Evolutionary conservation across 2,888 invertebrate genomes (phyloP), one percentile per base, ranked within the genome.

Genomic region (Polydrusus pterygomalis): DNA sequence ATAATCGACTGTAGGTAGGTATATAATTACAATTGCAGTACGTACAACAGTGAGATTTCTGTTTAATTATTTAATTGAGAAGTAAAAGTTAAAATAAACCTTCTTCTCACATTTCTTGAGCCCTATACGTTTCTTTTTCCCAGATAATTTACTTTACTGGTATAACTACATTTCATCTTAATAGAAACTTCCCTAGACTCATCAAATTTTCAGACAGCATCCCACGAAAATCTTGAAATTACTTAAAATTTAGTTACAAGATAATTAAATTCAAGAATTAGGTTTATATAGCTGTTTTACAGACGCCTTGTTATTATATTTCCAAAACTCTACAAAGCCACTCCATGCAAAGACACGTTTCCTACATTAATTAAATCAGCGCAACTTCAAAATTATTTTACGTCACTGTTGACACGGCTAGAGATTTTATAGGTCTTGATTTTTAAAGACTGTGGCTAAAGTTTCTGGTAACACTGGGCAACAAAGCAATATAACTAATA

Each of bases 261-360:
- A 45, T 72, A 72, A 72, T 72, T 72, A 63, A 72, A 72, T 72
- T 72, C 56, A 56, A 72, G 54, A 47, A 72, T 72, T 72, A 58
- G 72, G 63, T 49, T 64, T 64, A 72, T 56, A 65, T 47, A 25
- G 70, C 60, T 70, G 72, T 64, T 72, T 64, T 64, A 56, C 64
- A 72, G 72, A 72, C 64, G 40, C 71, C 47, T 56, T 51, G 65
- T 72, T 72, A 72, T 72, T 72, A 73, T 67, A 67, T 58, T 73
- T 65, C 60, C 64, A 49, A 47, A 65, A 67, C 73, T 60, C 45
- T 40, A 30, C 64, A 54, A 13, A 45, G 68, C 68, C n/a, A 43
- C 62, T 72, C 58, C 64, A 72, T 72, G 72, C 65, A 45, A 15
- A 54, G 72, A 51, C 72, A 72, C 72, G 72, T 65, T 25, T 34